phyloP scores from a whole-genome alignment of 2,797 vertebrate genomes.

The Rhinichthys osculus region DNA sequence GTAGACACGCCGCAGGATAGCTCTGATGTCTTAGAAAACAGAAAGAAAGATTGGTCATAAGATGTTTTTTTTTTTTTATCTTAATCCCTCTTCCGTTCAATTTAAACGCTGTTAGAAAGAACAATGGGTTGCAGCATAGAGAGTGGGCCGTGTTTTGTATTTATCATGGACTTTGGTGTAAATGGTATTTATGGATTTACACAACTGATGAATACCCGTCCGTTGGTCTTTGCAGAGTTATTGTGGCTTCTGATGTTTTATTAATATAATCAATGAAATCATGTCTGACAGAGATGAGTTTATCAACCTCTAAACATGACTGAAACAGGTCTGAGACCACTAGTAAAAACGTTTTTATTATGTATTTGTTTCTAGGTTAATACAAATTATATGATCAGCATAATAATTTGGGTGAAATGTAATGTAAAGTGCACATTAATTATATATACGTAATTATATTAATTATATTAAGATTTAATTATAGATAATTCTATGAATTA shows the following conservation, averaged over 20 bases:
- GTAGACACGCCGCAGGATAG: background rate
- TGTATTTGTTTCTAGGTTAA: background rate
- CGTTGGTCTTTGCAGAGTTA: background rate
- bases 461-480: background rate
- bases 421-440: background rate
- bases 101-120: constrained; percentile 1
- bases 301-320: background rate
- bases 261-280: background rate
- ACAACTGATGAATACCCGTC: background rate
- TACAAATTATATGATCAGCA: background rate
- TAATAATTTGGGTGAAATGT: background rate
- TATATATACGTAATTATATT: background rate
- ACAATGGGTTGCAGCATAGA: background rate
- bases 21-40: constrained; percentile 11
- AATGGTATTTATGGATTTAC: background rate
- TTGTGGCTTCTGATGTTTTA: background rate
- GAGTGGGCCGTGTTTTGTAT: background rate
- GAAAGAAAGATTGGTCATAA: background rate
- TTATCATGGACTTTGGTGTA: background rate
- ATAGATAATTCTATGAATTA: background rate
- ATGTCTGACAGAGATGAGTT: constrained; percentile 7
- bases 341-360: background rate
- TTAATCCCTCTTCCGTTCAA: background rate
- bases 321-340: background rate
- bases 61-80: constrained; percentile 9